These are phyloP conservation scores for Styela plicata DNA, from an alignment of 23 tunicate genomes.

Conservation along the genomic window DNA sequence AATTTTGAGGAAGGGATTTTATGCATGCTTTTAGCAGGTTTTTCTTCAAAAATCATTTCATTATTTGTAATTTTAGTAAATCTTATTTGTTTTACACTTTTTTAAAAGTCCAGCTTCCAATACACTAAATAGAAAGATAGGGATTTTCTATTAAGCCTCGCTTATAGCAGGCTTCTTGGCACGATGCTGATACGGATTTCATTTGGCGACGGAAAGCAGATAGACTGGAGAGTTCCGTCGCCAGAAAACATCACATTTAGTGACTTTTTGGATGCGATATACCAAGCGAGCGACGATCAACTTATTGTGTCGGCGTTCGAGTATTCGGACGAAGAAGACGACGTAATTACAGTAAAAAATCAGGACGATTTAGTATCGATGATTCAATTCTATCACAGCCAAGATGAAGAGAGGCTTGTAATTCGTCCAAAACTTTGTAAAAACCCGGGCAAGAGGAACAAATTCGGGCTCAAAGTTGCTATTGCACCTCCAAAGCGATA, in stretches of 20 bases:
- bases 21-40: too few relatives aligned
- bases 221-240: constrained; percentile 78
- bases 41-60: too few relatives aligned
- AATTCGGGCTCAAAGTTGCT: constrained; percentile 64
- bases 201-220: constrained; percentile 52
- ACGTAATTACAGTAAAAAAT: constrained; percentile 78
- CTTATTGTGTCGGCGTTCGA: constrained; percentile 77
- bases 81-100: too few relatives aligned
- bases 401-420: constrained; percentile 2
- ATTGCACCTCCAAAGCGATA: constrained; percentile 45
- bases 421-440: constrained; percentile 72
- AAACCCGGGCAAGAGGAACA: constrained; percentile 60
- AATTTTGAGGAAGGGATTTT: too few relatives aligned
- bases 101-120: too few relatives aligned
- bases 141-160: too few relatives aligned
- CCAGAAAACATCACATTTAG: constrained; percentile 53
- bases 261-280: constrained; percentile 78
- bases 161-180: too few relatives aligned
- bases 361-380: constrained; percentile 77
- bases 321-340: constrained; percentile 90
- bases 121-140: too few relatives aligned
- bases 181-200: constrained; percentile 45
- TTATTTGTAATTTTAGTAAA: too few relatives aligned
- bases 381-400: constrained; percentile 49
- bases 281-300: constrained; percentile 70